Base-by-base conservation (phyloP, 2,113 vertebrate species). In the Trichechus manatus region DNA sequence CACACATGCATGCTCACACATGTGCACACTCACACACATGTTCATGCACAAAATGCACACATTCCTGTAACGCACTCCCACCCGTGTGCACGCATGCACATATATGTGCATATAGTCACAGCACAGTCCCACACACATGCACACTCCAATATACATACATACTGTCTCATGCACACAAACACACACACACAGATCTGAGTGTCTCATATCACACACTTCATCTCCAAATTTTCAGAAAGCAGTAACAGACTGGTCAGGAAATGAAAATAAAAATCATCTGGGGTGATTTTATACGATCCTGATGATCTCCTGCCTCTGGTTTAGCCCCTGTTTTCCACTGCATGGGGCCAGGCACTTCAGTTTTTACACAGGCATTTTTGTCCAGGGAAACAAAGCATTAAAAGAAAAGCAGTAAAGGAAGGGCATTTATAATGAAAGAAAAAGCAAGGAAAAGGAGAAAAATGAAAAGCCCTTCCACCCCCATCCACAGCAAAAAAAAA, bases 211-310 rank as follows among this genome's bases (percentile, higher is more conserved):
- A n/a, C 61, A 88, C 1, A 31, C 42, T 75, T 72, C 27, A 77
- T 50, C 87, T 93, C n/a, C 53, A 33, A 1, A 56, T 56, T 86
- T 74, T 77, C 81, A 92, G 79, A 91, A 70, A 93, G 19, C 15
- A 0, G 42, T 13, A 86, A 83, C 74, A 72, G 42, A 87, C 22
- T 3, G 3, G 6, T 44, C 31, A 80, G 75, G 70, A 93, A 91
- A 50, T 3, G 10, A 64, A 42, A 66, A 70, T 56, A 82, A 72
- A 92, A 87, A 50, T 93, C 89, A 79, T 93, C 56, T 83, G 77
- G 59, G n/a, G 11, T 9, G 13, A 59, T 79, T 83, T 82, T 56
- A 50, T 39, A 11, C 0, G 29, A 14, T 56, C 85, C 74, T 0
- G 27, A 74, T 44, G 68, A 25, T 9, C 83, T 47, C 2, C 44